These are phyloP conservation scores for Corythaixoides concolor DNA, from an alignment of 2,113 vertebrate species.

Conservation along the genomic window DNA sequence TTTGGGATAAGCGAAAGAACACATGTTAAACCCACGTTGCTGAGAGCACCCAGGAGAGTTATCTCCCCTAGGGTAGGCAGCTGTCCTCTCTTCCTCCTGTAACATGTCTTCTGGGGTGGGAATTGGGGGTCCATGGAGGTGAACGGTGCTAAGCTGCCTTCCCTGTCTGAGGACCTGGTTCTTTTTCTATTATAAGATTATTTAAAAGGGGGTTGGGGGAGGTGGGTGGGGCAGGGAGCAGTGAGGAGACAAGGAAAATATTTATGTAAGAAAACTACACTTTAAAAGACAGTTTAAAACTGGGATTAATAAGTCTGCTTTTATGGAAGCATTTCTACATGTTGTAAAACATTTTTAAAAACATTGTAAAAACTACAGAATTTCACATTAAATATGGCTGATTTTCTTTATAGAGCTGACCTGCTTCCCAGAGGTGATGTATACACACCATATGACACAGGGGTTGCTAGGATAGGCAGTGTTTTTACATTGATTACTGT, in stretches of 20 bases:
- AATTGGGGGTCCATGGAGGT: not conserved
- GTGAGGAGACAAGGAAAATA: constrained; percentile 62
- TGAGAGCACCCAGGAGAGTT: not conserved
- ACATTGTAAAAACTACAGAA: constrained; percentile 70
- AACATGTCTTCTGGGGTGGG: not conserved
- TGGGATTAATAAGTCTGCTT: constrained; percentile 70
- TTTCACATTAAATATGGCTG: constrained; percentile 65
- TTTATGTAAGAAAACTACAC: constrained; percentile 61
- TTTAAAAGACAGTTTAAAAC: constrained; percentile 69
- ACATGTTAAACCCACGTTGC: not conserved
- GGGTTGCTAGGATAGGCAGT: constrained; percentile 61
- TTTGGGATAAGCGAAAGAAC: not conserved
- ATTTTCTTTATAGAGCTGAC: constrained; percentile 68
- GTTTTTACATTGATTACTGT: constrained; percentile 71
- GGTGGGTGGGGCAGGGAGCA: not conserved
- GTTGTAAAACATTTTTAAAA: constrained; percentile 73
- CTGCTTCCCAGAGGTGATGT: constrained; percentile 69
- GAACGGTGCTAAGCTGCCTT: not conserved
- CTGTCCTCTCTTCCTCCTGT: not conserved
- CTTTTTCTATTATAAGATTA: constrained; percentile 11
- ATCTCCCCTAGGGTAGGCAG: not conserved
- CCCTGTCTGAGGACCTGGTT: not conserved
- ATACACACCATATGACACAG: constrained; percentile 64
- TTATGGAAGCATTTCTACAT: constrained; percentile 74
- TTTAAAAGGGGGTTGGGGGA: not conserved